Evolutionary conservation across 2,113 vertebrate species (phyloP).

Genomic region (Benitochromis conjunctus): DNA sequence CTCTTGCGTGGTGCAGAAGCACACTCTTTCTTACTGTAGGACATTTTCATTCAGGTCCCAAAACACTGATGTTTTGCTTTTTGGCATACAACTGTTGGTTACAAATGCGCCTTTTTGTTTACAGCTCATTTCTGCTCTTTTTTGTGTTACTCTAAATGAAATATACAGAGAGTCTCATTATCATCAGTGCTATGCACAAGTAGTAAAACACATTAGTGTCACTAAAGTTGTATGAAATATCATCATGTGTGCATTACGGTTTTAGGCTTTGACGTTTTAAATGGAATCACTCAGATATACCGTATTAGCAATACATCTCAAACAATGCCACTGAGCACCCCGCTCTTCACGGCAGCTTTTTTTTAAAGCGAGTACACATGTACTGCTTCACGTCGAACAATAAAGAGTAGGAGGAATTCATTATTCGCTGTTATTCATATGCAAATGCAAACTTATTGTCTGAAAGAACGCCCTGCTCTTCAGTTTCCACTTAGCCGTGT

Average conservation of each 20-base stretch:
- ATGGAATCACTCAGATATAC: background rate
- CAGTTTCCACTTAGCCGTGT: background rate
- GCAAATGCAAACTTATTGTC: conserved; percentile 19
- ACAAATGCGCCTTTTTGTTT: conserved; percentile 8
- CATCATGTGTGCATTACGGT: background rate
- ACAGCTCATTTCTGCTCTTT: background rate
- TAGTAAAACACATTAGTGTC: background rate
- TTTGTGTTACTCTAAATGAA: background rate
- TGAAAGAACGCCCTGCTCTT: conserved; percentile 3
- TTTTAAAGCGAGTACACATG: conserved; percentile 2
- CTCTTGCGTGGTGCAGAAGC: background rate
- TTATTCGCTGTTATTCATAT: conserved; percentile 29
- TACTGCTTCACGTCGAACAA: conserved; percentile 11
- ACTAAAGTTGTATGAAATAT: background rate
- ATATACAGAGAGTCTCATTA: background rate
- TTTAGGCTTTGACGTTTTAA: background rate
- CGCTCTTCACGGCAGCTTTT: background rate
- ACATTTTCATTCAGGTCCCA: conserved; percentile 19
- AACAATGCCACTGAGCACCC: background rate
- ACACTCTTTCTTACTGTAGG: background rate
- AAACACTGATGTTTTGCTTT: conserved; percentile 2
- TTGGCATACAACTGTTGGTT: background rate
- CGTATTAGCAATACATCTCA: background rate
- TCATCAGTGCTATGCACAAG: background rate
- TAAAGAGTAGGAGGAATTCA: conserved; percentile 22